phyloP scores from a whole-genome alignment of 2,888 invertebrate genomes.

The Euphydryas editha region DNA sequence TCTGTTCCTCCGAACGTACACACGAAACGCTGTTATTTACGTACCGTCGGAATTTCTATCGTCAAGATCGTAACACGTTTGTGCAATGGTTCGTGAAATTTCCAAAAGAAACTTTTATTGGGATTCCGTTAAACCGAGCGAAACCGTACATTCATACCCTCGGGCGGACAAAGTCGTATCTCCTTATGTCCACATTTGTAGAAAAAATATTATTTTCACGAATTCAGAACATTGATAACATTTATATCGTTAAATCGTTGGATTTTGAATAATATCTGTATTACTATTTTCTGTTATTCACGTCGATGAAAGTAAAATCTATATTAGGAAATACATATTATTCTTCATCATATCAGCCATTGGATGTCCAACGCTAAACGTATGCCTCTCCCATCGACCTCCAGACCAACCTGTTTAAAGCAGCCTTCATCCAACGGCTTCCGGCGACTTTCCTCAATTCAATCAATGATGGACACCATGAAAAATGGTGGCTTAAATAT shows the following conservation, averaged over 20 bases:
- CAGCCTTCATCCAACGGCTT: too few species aligned
- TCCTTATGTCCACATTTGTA: constrained; percentile 12
- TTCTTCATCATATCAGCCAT: too few species aligned
- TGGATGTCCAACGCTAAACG: too few species aligned
- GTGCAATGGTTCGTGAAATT: constrained; percentile 57
- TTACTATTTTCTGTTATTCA: background rate
- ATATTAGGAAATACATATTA: too few species aligned
- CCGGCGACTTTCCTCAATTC: too few species aligned
- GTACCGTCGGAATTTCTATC: constrained; percentile 46
- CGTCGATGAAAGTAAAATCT: too few species aligned
- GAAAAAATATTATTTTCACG: constrained; percentile 7
- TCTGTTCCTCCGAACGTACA: constrained; percentile 26
- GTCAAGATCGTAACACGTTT: constrained; percentile 46
- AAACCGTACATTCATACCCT: constrained; percentile 23
- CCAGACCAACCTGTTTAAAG: too few species aligned
- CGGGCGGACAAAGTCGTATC: constrained; percentile 10
- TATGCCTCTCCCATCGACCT: too few species aligned
- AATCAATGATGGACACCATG: too few species aligned
- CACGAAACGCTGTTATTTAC: constrained; percentile 39
- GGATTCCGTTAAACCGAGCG: constrained; percentile 35
- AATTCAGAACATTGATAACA: background rate
- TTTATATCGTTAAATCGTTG: background rate
- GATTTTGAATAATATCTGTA: background rate
- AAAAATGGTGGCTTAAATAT: too few species aligned
- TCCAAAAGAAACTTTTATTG: constrained; percentile 57